These are phyloP conservation scores for Acomys russatus DNA, from an alignment of 2,797 vertebrate species.

Conservation along the genomic window DNA sequence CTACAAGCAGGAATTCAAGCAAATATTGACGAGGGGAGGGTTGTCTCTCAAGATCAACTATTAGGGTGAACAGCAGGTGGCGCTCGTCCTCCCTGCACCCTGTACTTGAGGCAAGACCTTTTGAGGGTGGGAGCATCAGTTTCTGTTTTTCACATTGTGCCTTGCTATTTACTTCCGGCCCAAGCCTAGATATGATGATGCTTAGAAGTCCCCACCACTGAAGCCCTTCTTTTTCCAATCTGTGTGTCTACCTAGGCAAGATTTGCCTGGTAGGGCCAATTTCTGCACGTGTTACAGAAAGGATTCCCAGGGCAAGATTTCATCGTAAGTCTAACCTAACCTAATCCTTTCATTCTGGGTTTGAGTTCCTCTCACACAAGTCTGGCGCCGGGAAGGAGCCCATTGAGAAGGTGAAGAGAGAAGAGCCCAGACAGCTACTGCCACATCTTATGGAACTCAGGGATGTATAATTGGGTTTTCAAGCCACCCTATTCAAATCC, in stretches of 20 bases:
- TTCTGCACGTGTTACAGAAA: neutral
- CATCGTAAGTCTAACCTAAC: neutral
- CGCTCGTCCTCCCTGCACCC: fast-evolving
- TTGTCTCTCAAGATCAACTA: neutral
- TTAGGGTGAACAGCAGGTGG: neutral
- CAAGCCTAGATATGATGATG: neutral
- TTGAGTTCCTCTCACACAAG: neutral
- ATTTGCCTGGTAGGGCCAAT: neutral
- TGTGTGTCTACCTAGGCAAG: neutral
- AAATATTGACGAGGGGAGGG: too few relatives aligned
- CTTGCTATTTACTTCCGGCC: neutral
- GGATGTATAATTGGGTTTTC: neutral
- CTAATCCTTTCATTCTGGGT: too few relatives aligned
- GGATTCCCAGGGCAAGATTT: neutral
- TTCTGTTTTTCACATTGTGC: neutral
- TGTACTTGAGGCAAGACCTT: neutral
- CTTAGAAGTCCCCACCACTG: neutral
- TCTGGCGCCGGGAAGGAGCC: neutral
- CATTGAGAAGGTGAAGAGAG: neutral
- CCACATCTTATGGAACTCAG: neutral
- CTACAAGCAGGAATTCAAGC: neutral
- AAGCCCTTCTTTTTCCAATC: neutral
- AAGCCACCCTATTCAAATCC: neutral
- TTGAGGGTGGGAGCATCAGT: neutral
- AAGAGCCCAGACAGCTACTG: neutral